Evolutionary conservation across 2,113 vertebrate species (phyloP).

Genomic region (Plectropomus leopardus): DNA sequence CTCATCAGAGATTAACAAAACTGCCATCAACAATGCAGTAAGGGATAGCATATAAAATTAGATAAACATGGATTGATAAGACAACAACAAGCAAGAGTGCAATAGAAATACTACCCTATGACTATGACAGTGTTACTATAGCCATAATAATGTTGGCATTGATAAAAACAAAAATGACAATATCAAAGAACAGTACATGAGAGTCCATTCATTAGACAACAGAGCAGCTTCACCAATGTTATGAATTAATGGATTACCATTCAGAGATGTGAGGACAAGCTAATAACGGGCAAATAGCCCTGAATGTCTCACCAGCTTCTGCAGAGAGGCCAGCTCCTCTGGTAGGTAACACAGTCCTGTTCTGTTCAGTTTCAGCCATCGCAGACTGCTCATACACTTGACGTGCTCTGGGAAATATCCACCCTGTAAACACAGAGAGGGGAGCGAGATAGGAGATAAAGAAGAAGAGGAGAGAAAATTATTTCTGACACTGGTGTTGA

Average conservation of each 20-base stretch:
- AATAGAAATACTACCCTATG: background rate
- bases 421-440: constrained; percentile 81
- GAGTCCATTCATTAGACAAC: background rate
- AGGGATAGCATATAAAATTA: background rate
- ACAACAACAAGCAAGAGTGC: background rate
- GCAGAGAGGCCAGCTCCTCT: constrained; percentile 95
- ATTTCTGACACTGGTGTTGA: background rate
- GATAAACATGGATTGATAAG: background rate
- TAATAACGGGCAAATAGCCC: background rate
- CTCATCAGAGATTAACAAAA: background rate
- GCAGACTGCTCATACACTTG: constrained; percentile 95
- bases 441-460: background rate
- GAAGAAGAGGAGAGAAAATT: background rate
- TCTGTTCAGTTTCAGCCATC: constrained; percentile 97
- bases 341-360: constrained; percentile 98
- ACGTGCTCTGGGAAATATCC: constrained; percentile 98
- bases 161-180: background rate
- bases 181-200: background rate
- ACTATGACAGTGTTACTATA: background rate
- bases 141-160: background rate
- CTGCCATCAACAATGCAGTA: background rate
- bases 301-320: constrained; percentile 92
- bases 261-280: background rate
- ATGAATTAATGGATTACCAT: background rate
- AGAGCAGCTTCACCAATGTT: background rate